Conservation (phyloP, 1,140 invertebrate species). For the Oppia nitens region DNA sequence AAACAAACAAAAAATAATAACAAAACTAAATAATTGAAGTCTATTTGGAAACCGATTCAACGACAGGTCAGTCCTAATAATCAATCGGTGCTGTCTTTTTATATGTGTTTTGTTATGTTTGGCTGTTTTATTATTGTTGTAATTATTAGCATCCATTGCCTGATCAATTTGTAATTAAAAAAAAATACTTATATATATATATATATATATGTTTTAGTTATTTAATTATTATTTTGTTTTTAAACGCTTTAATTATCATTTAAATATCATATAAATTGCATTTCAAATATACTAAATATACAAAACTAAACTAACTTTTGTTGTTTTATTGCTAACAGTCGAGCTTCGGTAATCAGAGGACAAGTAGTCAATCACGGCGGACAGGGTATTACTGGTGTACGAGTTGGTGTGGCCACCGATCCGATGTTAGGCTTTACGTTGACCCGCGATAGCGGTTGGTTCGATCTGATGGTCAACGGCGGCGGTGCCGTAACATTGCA, state of each 20-base stretch:
- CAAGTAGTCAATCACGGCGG: conserved; percentile 82
- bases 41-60: conserved; percentile 3
- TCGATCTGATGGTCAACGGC: conserved; percentile 94
- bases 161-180: too few relatives aligned
- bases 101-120: background rate
- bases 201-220: conserved; percentile 3
- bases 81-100: background rate
- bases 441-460: conserved; percentile 39
- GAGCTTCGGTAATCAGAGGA: conserved; percentile 93
- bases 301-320: background rate
- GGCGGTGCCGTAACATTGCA: conserved; percentile 93
- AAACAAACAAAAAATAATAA: too few relatives aligned
- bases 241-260: background rate
- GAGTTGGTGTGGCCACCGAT: conserved; percentile 84
- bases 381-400: conserved; percentile 82
- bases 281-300: background rate
- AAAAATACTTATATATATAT: too few relatives aligned
- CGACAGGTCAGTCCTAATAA: background rate
- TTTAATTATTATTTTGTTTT: background rate
- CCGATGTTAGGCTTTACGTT: conserved; percentile 81
- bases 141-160: too few relatives aligned
- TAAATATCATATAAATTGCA: background rate
- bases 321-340: conserved; percentile 39
- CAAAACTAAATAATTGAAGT: background rate
- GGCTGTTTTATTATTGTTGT: background rate